phyloP scores from a whole-genome alignment of 2,888 invertebrate species.

The Amphiduros pacificus region DNA sequence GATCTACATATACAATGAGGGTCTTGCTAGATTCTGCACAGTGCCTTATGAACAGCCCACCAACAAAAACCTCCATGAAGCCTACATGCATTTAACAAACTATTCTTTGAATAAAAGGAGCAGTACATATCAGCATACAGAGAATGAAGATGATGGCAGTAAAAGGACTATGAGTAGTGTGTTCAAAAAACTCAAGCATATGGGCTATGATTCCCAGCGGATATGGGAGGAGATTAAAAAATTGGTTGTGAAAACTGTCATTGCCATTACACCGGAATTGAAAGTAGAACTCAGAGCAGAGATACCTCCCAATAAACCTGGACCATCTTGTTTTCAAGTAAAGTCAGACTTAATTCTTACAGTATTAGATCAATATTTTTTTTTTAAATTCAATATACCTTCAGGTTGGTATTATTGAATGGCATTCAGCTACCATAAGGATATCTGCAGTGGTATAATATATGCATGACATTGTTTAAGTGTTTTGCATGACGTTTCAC shows the following conservation, averaged over 20 bases:
- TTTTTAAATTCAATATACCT: too few species aligned
- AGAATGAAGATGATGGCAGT: slow-evolving; percentile 57
- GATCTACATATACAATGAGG: slow-evolving; percentile 57
- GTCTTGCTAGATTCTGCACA: slow-evolving; percentile 62
- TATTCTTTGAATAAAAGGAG: slow-evolving; percentile 63
- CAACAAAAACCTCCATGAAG: slow-evolving; percentile 58
- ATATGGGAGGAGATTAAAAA: slow-evolving; percentile 61
- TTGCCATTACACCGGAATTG: slow-evolving; percentile 61
- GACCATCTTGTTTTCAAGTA: slow-evolving; percentile 63
- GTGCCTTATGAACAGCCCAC: slow-evolving; percentile 60
- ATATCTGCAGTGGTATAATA: too few species aligned
- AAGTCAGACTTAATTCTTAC: too few species aligned
- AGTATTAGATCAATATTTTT: too few species aligned
- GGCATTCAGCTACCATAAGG: too few species aligned
- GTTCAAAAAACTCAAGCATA: slow-evolving; percentile 46
- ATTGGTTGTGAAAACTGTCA: slow-evolving; percentile 61
- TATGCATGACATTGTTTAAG: too few species aligned
- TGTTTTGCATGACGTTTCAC: too few species aligned
- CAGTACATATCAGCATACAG: slow-evolving; percentile 57
- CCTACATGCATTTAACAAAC: slow-evolving; percentile 63
- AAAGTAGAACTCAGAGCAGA: slow-evolving; percentile 55
- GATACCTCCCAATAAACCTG: slow-evolving; percentile 54
- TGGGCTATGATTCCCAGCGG: slow-evolving; percentile 46
- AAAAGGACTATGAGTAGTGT: slow-evolving; percentile 62
- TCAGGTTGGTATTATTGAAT: too few species aligned